Percentiles rank a stretch among this genome's conserved stretches.
These are phyloP conservation scores for Saguinus imperator DNA, from an alignment of 2,113 vertebrate genomes.

Conservation along the genomic window DNA sequence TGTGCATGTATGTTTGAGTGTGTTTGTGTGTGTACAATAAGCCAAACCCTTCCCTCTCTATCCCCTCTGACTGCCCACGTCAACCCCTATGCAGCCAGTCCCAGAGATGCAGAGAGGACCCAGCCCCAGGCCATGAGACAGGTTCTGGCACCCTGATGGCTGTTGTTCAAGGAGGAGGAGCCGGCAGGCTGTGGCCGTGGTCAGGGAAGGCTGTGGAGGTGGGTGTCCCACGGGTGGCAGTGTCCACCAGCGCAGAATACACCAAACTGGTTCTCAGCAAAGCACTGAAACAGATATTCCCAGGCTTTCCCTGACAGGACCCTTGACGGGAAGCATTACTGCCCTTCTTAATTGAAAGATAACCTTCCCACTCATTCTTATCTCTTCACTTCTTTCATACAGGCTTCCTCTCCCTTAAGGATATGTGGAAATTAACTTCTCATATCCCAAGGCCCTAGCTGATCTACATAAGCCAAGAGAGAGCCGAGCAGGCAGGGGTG, in stretches of 20 bases:
- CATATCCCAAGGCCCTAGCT: not conserved
- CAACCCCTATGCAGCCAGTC: not conserved
- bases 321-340: not conserved
- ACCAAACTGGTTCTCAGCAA: not conserved
- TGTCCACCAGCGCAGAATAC: rapidly evolving
- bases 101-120: not conserved
- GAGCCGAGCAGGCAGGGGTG: not conserved
- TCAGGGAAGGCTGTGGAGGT: rapidly evolving
- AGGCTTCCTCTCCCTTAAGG: not conserved
- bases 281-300: not conserved
- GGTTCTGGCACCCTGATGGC: too few species aligned
- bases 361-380: not conserved
- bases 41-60: too few species aligned
- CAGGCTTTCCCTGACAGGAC: not conserved
- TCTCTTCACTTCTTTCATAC: not conserved
- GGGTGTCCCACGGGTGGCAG: not conserved
- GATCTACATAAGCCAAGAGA: not conserved
- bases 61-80: not conserved
- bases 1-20: not conserved
- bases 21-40: not conserved
- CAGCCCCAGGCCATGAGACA: not conserved
- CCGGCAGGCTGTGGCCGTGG: rapidly evolving
- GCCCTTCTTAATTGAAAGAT: conserved; percentile 33
- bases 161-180: too few species aligned
- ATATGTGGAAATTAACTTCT: not conserved